Base-by-base conservation (phyloP, 92 coral and sea anemone genomes). In the Palythoa heliodiscus region DNA sequence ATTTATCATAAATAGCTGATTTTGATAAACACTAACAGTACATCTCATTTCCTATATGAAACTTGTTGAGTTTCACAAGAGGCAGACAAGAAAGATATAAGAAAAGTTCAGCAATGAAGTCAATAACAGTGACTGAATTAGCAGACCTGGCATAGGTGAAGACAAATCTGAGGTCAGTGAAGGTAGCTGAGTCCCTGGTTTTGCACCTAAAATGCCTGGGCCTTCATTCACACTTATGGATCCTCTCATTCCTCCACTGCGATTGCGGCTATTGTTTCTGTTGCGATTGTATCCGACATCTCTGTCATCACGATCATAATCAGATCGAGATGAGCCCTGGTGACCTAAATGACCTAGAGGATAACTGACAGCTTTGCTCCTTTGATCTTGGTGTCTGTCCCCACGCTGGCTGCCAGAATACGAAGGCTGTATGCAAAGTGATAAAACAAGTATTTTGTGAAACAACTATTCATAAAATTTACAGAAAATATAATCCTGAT, bases 151-250 rank as follows among this genome's bases (percentile, higher is more conserved):
- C 68, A 89, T 74, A 79, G 87, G 83, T 81, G 87, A 76, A 82
- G 89, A 82, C 57, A 82, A 71, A 16, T 88, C 77, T 20, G 93
- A 85, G 10, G 88, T 67, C 67, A 87, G 75, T 57, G 90, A 89
- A 43, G 87, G 86, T 66, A 84, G 52, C 17, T 87, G 90, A 35
- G 91, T 95, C 52, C 98, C 98, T 64, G 98, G 98, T 89, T 94
- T 94, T 72, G 98, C 98, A 72, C 98, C 98, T 71, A 94, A 86
- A 70, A 94, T 94, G 86, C 98, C 98, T 53, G 95, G 95, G 73
- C 98, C 98, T 86, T 87, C 91, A 84, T 88, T 90, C 14, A 79
- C 38, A 60, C 88, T 78, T 80, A 91, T 60, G 79, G 60, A 29
- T 53, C 93, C 86, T 77, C 90, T 71, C 90, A 76, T 87, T 71